These are phyloP conservation scores for Staurois parvus DNA, from an alignment of 2,797 vertebrate genomes.

Conservation along the genomic window DNA sequence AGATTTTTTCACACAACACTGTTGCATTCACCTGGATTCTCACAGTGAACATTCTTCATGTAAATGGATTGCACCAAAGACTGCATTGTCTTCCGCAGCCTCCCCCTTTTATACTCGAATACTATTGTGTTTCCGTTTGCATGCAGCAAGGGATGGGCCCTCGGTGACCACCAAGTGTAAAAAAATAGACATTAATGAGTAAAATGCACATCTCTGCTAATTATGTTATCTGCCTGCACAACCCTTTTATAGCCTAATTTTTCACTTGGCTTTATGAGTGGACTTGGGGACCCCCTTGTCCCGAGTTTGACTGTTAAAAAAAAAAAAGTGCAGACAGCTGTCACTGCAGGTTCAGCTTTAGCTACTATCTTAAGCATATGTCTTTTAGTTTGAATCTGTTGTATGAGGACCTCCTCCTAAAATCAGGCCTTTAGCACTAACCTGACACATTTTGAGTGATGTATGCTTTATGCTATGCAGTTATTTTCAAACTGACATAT, in stretches of 20 bases:
- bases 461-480: slow-evolving; percentile 74
- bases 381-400: slow-evolving; percentile 25
- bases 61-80: neutral
- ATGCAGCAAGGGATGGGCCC: neutral
- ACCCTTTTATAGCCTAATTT: neutral
- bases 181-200: neutral
- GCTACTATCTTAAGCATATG: slow-evolving; percentile 12
- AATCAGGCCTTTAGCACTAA: slow-evolving; percentile 2
- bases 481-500: slow-evolving; percentile 48
- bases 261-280: neutral
- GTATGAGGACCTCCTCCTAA: slow-evolving; percentile 3
- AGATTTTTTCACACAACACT: neutral
- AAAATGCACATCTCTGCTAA: neutral
- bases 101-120: neutral
- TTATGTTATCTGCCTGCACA: neutral
- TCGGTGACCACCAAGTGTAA: neutral
- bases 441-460: slow-evolving; percentile 66
- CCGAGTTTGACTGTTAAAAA: neutral
- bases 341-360: neutral
- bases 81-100: neutral
- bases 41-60: neutral
- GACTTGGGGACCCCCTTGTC: neutral
- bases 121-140: neutral
- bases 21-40: neutral
- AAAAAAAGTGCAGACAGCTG: neutral